Percentiles rank a stretch among this genome's conserved stretches.
Evolutionary conservation across 2,888 invertebrate species (phyloP).

Genomic region (Hydrotaea cyrtoneurina): DNA sequence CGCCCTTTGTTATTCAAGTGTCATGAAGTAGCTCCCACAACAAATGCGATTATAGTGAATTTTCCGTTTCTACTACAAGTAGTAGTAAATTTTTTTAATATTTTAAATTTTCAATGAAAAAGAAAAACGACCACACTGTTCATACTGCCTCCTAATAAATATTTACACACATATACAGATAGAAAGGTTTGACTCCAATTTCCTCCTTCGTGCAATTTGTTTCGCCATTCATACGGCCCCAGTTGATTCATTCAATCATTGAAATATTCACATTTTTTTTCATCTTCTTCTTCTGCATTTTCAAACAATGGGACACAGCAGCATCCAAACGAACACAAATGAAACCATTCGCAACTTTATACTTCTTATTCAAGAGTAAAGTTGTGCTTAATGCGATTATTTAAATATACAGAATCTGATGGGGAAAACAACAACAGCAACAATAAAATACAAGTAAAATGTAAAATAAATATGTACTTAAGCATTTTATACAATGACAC

Average conservation of each 20-base stretch:
- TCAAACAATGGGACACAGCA: background rate
- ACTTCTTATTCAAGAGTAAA: conserved; percentile 33
- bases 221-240: too few relatives aligned
- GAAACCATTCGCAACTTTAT: conserved; percentile 13
- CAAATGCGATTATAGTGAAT: too few relatives aligned
- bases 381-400: conserved; percentile 58
- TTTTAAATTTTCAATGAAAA: too few relatives aligned
- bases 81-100: too few relatives aligned
- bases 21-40: too few relatives aligned
- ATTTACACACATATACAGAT: too few relatives aligned
- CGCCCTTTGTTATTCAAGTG: too few relatives aligned
- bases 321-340: background rate
- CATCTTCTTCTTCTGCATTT: background rate
- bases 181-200: too few relatives aligned
- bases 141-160: too few relatives aligned
- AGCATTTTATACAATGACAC: background rate
- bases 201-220: too few relatives aligned
- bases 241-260: background rate
- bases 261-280: background rate
- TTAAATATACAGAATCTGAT: conserved; percentile 44
- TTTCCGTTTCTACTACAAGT: too few relatives aligned
- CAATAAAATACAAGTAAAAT: background rate
- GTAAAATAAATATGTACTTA: conserved; percentile 6
- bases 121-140: too few relatives aligned
- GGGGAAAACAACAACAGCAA: background rate